phyloP scores from a whole-genome alignment of 2,888 invertebrate genomes.

The Thereva unica region DNA sequence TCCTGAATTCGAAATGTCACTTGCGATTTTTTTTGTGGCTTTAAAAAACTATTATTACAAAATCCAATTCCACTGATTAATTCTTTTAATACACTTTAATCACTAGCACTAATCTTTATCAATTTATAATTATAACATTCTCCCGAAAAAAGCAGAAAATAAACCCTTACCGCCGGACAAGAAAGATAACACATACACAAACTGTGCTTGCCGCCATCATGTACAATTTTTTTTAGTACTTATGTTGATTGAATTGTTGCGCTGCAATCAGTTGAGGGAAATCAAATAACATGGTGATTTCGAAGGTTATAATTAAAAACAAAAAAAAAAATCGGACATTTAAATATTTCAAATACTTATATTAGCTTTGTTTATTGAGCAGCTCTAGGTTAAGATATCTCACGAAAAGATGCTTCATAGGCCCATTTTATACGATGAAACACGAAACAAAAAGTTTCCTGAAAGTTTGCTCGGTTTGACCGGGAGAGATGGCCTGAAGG shows the following conservation, averaged over 20 bases:
- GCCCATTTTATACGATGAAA: too few relatives aligned
- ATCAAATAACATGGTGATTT: too few relatives aligned
- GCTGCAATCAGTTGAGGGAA: neutral
- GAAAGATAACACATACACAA: slow-evolving; percentile 30
- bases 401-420: too few relatives aligned
- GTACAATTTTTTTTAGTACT: neutral
- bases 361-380: too few relatives aligned
- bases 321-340: too few relatives aligned
- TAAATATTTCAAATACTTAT: too few relatives aligned
- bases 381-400: too few relatives aligned
- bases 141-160: slow-evolving; percentile 25
- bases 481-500: too few relatives aligned
- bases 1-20: too few relatives aligned
- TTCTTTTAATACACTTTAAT: neutral
- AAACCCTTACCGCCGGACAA: slow-evolving; percentile 18
- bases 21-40: neutral
- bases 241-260: neutral
- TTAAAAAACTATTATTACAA: neutral
- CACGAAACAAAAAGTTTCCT: too few relatives aligned
- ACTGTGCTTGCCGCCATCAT: slow-evolving; percentile 27
- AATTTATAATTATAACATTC: slow-evolving; percentile 9
- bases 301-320: too few relatives aligned
- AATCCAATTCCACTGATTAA: neutral
- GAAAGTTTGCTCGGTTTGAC: too few relatives aligned
- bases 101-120: slow-evolving; percentile 4